Evolutionary conservation across 2,113 vertebrate genomes (phyloP), one percentile per base, ranked within the genome.

Genomic region (Penelope pileata): DNA sequence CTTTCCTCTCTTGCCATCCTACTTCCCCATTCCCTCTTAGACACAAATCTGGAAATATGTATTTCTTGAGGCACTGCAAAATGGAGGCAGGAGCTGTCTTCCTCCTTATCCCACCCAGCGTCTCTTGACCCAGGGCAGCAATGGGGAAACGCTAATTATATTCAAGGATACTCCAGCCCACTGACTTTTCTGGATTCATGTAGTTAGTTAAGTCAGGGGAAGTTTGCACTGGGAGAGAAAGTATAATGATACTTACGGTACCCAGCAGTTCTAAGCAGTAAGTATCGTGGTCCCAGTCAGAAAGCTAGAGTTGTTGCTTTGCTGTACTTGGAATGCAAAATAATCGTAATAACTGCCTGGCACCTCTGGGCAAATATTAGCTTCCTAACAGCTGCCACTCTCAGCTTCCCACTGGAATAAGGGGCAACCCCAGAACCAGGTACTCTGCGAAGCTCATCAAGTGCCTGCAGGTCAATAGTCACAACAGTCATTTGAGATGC

Each of bases 401-500:
- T 91, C 77, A 80, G 91, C 60, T 93, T 92, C 93, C 96, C 88
- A n/a, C 79, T 89, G 94, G 95, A 97, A 78, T 96, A 94, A 95
- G 48, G 53, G 83, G 69, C 83, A 93, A 34, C 53, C 83, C 87
- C 91, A 83, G 72, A 96, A 82, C 86, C 91, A 93, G 92, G 85
- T 96, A 94, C 88, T 93, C 81, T 78, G 18, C 6, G 1, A 96
- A 80, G 78, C 92, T 94, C 34, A 38, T 93, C 94, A 96, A 94
- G 76, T 1, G 69, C 91, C 95, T 94, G 85, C 94, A 95, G 96
- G 96, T 96, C 93, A 97, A 94, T 90, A 97, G 96, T 94, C 95
- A 95, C 91, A 96, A 93, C 89, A 96, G 90, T 95, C 93, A 95
- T 96, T 96, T 96, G 77, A 97, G 96, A 96, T 94, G 91, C 94